Evolutionary conservation across 1,140 invertebrate species (phyloP).

Genomic region (Euglossa dilemma): DNA sequence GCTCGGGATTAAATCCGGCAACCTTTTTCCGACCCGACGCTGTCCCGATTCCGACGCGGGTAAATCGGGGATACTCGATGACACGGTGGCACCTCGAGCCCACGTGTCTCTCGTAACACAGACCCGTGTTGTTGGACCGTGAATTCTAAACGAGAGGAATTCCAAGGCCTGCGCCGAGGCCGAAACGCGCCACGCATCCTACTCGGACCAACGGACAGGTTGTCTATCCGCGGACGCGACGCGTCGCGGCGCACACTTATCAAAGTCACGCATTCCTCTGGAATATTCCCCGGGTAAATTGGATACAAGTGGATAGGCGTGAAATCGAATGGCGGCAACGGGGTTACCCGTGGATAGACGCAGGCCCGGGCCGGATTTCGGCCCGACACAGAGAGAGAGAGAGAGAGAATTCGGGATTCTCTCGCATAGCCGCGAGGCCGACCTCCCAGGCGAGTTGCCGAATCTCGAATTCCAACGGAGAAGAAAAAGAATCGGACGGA

Average conservation of each 20-base stretch:
- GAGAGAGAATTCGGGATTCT: constrained; percentile 8
- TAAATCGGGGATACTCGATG: background rate
- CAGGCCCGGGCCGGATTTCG: too few relatives aligned
- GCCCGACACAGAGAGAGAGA: too few relatives aligned
- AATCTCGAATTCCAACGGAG: constrained; percentile 54
- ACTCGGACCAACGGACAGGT: constrained; percentile 25
- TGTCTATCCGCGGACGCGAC: background rate
- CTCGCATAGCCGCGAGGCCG: constrained; percentile 20
- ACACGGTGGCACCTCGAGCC: background rate
- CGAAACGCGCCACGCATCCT: constrained; percentile 17
- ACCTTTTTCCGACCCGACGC: too few relatives aligned
- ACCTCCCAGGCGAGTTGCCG: constrained; percentile 69
- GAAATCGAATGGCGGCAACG: constrained; percentile 37
- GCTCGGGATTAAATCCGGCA: constrained; percentile 6
- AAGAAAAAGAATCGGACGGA: constrained; percentile 44
- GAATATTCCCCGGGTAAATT: constrained; percentile 31
- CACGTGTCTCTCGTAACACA: background rate
- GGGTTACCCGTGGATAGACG: constrained; percentile 7
- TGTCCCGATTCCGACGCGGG: too few relatives aligned
- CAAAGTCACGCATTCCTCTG: constrained; percentile 32
- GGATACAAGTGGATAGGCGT: constrained; percentile 43
- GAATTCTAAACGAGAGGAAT: constrained; percentile 22
- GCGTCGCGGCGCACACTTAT: constrained; percentile 2
- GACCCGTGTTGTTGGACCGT: background rate
- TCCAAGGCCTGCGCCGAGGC: background rate